phyloP scores from a whole-genome alignment of 2,888 invertebrate species.

The Diploptera punctata region DNA sequence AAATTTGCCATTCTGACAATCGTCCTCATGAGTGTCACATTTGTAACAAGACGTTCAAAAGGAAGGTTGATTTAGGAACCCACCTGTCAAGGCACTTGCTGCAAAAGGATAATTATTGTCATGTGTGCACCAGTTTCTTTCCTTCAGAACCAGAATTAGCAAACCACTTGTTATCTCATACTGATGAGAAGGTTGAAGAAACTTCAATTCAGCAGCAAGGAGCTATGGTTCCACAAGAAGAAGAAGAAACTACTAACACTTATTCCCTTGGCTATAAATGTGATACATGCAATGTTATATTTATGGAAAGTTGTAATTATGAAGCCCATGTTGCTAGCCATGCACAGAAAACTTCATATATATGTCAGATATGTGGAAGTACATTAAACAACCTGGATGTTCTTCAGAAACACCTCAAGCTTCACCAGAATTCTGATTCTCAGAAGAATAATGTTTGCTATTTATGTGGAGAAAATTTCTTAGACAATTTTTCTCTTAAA shows the following conservation, averaged over 20 bases:
- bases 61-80: conserved; percentile 7
- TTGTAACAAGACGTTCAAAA: conserved; percentile 34
- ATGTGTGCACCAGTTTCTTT: conserved; percentile 3
- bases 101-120: neutral
- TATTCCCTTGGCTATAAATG: neutral
- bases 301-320: neutral
- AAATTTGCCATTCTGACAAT: conserved; percentile 20
- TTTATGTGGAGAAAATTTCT: conserved; percentile 22
- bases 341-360: neutral
- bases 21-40: conserved; percentile 27
- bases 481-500: neutral
- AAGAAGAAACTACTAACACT: too few relatives aligned
- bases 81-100: conserved; percentile 14
- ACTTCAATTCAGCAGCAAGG: too few relatives aligned
- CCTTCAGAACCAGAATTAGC: neutral
- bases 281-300: neutral
- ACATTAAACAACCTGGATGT: too few relatives aligned
- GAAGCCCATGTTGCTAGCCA: neutral
- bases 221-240: too few relatives aligned
- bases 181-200: neutral
- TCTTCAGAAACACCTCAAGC: too few relatives aligned
- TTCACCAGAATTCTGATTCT: too few relatives aligned
- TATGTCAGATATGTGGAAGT: conserved; percentile 20
- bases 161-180: neutral
- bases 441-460: too few relatives aligned